phyloP scores from a whole-genome alignment of 2,797 vertebrate genomes.

The Chiroxiphia lanceolata region DNA sequence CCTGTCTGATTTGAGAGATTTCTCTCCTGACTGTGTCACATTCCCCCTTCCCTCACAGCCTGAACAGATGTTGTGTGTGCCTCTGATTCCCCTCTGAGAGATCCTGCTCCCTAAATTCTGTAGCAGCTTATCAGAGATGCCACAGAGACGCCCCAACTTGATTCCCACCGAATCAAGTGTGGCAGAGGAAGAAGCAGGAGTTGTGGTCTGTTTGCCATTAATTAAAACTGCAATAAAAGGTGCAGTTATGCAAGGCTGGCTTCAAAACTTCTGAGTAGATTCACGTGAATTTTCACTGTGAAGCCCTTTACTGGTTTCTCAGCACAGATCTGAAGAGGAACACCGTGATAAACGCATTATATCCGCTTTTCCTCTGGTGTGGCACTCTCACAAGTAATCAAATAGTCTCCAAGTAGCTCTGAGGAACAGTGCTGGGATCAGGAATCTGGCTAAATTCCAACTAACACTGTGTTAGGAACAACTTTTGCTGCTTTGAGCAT shows the following conservation, averaged over 20 bases:
- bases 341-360: not conserved
- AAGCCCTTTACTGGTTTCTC: not conserved
- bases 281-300: not conserved
- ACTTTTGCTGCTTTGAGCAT: not conserved
- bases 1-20: constrained; percentile 70
- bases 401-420: not conserved
- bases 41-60: constrained; percentile 55
- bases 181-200: not conserved
- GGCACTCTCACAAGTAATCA: constrained; percentile 56
- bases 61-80: constrained; percentile 71
- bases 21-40: constrained; percentile 65
- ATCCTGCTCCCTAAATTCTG: constrained; percentile 45
- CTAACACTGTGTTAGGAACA: not conserved
- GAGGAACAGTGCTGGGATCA: constrained; percentile 36
- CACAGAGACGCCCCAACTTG: not conserved
- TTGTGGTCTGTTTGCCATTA: not conserved
- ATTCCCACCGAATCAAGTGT: not conserved
- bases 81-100: constrained; percentile 69
- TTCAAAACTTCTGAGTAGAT: not conserved
- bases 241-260: not conserved
- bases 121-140: constrained; percentile 59
- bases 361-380: not conserved
- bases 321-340: not conserved
- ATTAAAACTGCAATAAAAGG: not conserved
- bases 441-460: constrained; percentile 41